These are phyloP conservation scores for Poecilia wingei DNA, from an alignment of 2,797 vertebrate genomes.

Conservation along the genomic window DNA sequence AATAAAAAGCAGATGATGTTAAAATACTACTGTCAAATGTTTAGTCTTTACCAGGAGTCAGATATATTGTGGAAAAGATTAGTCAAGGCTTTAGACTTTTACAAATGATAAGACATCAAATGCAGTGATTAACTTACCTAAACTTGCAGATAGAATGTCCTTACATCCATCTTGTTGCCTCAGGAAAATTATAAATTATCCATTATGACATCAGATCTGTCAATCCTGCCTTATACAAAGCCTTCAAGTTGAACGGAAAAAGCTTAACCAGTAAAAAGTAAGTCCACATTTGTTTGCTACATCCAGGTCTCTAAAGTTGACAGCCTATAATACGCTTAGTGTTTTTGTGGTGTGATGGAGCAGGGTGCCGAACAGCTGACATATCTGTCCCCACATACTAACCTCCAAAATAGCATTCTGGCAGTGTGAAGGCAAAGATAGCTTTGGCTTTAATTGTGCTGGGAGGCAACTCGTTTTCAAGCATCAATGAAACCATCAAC, in stretches of 20 bases:
- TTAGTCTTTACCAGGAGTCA: background rate
- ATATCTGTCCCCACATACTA: constrained; percentile 79
- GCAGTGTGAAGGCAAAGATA: constrained; percentile 79
- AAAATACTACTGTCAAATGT: background rate
- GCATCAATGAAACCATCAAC: constrained; percentile 54
- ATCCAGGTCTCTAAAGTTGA: constrained; percentile 58
- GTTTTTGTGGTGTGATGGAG: constrained; percentile 70
- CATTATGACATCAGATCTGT: constrained; percentile 26
- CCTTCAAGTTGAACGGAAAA: constrained; percentile 60
- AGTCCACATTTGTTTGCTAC: constrained; percentile 44
- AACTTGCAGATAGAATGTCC: constrained; percentile 32
- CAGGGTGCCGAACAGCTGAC: constrained; percentile 84
- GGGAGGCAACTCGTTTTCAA: constrained; percentile 35
- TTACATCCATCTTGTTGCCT: constrained; percentile 27
- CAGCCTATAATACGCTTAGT: constrained; percentile 61
- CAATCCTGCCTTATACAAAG: constrained; percentile 54
- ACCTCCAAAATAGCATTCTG: constrained; percentile 82
- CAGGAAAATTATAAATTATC: constrained; percentile 34
- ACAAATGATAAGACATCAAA: constrained; percentile 1
- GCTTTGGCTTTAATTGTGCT: constrained; percentile 59
- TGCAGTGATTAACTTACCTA: constrained; percentile 59
- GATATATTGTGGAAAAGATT: background rate
- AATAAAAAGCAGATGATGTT: background rate
- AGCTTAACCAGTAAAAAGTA: constrained; percentile 49
- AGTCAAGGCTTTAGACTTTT: background rate